Base-by-base conservation (phyloP, 2,888 invertebrate genomes). In the Acronicta leporina region DNA sequence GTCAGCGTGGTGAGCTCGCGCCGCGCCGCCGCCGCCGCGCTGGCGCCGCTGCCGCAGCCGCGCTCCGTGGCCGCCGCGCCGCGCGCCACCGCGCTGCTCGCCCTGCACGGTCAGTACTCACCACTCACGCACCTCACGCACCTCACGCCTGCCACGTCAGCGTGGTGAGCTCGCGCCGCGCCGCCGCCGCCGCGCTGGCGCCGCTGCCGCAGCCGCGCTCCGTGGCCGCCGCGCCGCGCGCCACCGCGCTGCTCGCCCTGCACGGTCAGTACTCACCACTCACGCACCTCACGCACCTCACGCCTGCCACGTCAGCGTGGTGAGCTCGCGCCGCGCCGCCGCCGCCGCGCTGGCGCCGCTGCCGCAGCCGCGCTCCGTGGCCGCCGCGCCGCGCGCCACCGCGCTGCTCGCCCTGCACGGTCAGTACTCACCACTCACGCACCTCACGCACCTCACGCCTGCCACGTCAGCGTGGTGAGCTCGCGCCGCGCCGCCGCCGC, bases 141-240 rank as follows among this genome's bases (percentile, higher is more conserved):
- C 10, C 10, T 1, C n/a, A 3, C 15, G 6, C 1, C 10, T 46
- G 5, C n/a, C n/a, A n/a, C 68, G 81, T 79, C 68, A 10, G 97
- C 84, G 45, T 73, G 86, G 75, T 8, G 92, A 45, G 84, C 90
- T 57, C 52, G 64, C 77, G 44, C 63, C 59, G 43, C 59, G 69
- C 62, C 63, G 70, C 98, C 98, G 98, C 41, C 97, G n/a, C 97
- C 84, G 40, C 75, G 86, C 78, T 50, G 72, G 43, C 51, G 82
- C 92, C 54, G 84, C 91, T 62, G 57, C 73, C 77, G 43, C 67
- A 51, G 80, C 70, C 75, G 50, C 74, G 79, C 59, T 7, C 70
- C 33, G 77, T 69, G 27, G 80, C 81, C 59, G 75, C 68, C 52
- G 67, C 76, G 51, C 70, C 72, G 59, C 63, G 68, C 53, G 72